Evolutionary conservation across 2,113 vertebrate species (phyloP).

Genomic region (Phylloscopus trochiloides): DNA sequence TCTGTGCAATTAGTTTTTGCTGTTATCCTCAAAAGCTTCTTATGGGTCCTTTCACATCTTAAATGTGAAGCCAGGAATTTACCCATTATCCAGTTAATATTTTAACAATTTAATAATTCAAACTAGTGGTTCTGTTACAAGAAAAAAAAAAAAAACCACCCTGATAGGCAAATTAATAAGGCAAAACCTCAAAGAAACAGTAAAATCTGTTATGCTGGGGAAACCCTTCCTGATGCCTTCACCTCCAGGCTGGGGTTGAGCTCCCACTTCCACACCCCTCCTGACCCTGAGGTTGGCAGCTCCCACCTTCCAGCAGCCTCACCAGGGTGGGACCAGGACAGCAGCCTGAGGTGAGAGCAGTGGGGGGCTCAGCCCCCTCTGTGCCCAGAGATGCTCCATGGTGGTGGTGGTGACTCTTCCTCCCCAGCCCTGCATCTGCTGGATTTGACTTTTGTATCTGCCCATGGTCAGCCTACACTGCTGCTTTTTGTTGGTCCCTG

Average conservation of each 20-base stretch:
- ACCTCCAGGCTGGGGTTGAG: background rate
- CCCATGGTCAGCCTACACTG: accelerated
- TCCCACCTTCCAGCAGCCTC: accelerated
- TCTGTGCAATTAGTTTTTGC: background rate
- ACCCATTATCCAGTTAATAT: background rate
- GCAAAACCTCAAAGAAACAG: background rate
- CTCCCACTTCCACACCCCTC: background rate
- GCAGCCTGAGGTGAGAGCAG: background rate
- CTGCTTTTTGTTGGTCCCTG: background rate
- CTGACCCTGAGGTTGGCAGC: background rate
- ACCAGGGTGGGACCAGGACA: accelerated
- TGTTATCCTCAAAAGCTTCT: background rate
- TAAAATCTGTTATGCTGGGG: background rate
- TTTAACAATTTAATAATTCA: background rate
- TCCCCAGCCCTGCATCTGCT: accelerated
- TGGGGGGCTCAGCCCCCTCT: accelerated
- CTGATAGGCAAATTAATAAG: background rate
- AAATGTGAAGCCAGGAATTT: background rate
- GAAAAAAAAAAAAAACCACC: background rate
- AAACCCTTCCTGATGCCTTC: background rate
- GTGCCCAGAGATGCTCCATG: accelerated
- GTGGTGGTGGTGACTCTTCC: accelerated
- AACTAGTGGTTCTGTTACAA: background rate
- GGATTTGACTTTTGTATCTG: background rate
- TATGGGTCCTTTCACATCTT: background rate